phyloP scores from a whole-genome alignment of 2,113 vertebrate species.

The Heteronetta atricapilla region DNA sequence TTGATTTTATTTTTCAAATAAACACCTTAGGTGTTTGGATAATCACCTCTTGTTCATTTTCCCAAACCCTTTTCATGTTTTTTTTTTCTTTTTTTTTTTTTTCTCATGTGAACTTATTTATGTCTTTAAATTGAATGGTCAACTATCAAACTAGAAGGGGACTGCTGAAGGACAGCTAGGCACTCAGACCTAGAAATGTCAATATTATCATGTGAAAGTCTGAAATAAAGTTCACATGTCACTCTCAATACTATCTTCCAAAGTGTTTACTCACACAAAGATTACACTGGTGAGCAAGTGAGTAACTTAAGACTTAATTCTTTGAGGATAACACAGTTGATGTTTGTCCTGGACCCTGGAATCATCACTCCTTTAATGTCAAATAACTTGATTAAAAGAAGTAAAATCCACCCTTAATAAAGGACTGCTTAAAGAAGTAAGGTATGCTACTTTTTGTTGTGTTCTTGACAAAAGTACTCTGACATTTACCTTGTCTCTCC shows the following conservation, averaged over 20 bases:
- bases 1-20: not conserved
- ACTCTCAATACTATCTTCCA: not conserved
- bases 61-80: not conserved
- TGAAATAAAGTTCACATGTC: not conserved
- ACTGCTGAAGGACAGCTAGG: not conserved
- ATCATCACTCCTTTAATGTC: not conserved
- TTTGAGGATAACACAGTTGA: not conserved
- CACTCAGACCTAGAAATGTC: not conserved
- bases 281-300: not conserved
- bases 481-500: not conserved
- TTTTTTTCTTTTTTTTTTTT: conserved; percentile 24
- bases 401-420: not conserved
- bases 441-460: not conserved
- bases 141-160: not conserved
- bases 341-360: not conserved
- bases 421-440: not conserved
- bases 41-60: not conserved
- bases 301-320: not conserved
- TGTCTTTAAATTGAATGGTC: not conserved
- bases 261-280: not conserved
- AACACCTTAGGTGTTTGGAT: not conserved
- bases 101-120: not conserved
- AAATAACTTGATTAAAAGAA: not conserved
- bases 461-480: not conserved
- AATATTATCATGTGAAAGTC: not conserved